Conservation (phyloP, 2,797 vertebrate genomes). For the Nyctalus aviator region DNA sequence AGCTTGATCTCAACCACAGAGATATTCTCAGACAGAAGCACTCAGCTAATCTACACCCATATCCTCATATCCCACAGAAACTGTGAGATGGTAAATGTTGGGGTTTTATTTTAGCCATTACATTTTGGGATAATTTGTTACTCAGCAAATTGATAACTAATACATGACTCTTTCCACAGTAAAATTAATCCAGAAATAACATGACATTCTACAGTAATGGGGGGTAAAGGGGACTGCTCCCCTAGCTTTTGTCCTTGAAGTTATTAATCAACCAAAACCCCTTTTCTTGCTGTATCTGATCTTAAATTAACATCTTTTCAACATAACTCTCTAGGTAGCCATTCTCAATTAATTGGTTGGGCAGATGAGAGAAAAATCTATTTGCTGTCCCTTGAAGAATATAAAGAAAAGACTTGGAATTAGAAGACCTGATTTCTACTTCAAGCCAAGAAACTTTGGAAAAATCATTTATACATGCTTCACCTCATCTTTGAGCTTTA, state of each 20-base stretch:
- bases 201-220: background rate
- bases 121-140: background rate
- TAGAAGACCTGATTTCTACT: background rate
- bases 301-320: background rate
- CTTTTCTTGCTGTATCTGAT: background rate
- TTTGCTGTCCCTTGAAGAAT: background rate
- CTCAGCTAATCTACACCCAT: background rate
- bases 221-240: background rate
- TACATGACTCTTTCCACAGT: background rate
- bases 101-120: background rate
- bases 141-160: background rate
- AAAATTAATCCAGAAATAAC: conserved; percentile 15
- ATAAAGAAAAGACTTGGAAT: conserved; percentile 1
- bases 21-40: background rate
- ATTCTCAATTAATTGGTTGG: background rate
- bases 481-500: background rate
- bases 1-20: background rate
- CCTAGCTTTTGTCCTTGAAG: background rate
- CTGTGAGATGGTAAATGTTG: background rate
- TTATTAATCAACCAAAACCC: background rate
- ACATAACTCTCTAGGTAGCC: background rate
- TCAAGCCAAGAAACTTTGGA: background rate
- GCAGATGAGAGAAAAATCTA: background rate
- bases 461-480: background rate
- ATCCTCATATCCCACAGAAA: background rate